Conservation (phyloP, 2,113 vertebrate genomes). For the Gopherus evgoodei region DNA sequence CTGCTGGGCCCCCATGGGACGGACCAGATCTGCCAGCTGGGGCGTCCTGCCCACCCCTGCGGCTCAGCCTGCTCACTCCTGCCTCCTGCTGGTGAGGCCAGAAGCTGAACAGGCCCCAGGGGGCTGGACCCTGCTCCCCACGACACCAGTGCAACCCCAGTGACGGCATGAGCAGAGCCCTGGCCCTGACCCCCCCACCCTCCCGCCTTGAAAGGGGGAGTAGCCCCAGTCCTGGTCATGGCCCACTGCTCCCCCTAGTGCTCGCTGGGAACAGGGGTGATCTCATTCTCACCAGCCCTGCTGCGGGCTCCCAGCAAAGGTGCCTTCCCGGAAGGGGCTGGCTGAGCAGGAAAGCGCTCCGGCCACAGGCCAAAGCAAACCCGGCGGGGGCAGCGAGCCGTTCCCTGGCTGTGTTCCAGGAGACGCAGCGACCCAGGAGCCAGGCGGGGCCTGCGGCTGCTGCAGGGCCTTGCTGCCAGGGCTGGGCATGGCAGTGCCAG, state of each 20-base stretch:
- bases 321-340: slow-evolving; percentile 16
- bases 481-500: no score
- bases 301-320: neutral
- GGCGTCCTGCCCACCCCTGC: no score
- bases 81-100: fast-evolving
- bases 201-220: no score
- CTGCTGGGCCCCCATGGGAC: no score
- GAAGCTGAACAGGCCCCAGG: no score
- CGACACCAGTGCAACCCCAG: no score
- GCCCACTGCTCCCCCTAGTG: neutral
- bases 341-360: neutral
- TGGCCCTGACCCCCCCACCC: no score
- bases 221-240: neutral
- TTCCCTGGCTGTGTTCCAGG: neutral
- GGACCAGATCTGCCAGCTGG: no score
- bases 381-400: fast-evolving
- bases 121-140: no score
- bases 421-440: fast-evolving
- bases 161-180: neutral
- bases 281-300: neutral
- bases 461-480: no score
- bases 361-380: slow-evolving; percentile 47
- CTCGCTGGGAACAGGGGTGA: no score
- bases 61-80: fast-evolving
- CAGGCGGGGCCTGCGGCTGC: no score